These are phyloP conservation scores for Epinephelus awoara DNA, from an alignment of 2,797 vertebrate genomes.

Conservation along the genomic window DNA sequence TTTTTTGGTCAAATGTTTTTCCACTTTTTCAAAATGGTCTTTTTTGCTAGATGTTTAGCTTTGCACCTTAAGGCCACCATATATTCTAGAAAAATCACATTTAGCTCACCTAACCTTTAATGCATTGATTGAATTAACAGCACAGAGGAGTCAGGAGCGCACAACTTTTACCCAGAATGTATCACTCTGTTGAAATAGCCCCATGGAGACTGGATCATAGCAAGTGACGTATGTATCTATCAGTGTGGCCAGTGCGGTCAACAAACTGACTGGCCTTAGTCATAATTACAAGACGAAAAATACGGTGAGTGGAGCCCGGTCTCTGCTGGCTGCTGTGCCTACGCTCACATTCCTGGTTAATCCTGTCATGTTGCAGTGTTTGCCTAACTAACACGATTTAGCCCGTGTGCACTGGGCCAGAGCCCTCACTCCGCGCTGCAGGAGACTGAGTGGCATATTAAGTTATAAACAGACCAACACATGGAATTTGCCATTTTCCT, in stretches of 20 bases:
- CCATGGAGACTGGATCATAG: constrained; percentile 18
- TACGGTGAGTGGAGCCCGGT: constrained; percentile 30
- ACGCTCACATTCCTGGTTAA: constrained; percentile 75
- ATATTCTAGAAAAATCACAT: neutral
- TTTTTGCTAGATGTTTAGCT: neutral
- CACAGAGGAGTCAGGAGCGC: neutral
- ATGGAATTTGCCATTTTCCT: constrained; percentile 69
- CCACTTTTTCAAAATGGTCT: neutral
- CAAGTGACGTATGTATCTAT: constrained; percentile 22
- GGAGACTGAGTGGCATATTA: constrained; percentile 72
- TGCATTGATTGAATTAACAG: neutral
- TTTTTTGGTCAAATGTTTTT: neutral
- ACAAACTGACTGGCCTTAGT: constrained; percentile 58
- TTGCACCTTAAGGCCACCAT: neutral
- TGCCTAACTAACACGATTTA: constrained; percentile 79
- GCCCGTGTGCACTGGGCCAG: constrained; percentile 54
- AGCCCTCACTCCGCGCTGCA: constrained; percentile 55
- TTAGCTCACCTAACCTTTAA: neutral
- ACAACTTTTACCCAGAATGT: constrained; percentile 7
- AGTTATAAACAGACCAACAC: constrained; percentile 76
- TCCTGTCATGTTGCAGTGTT: constrained; percentile 78
- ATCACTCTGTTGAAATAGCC: constrained; percentile 26
- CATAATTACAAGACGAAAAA: constrained; percentile 75
- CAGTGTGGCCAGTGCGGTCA: constrained; percentile 33
- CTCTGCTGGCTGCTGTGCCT: constrained; percentile 29